Conservation (phyloP, 2,888 invertebrate species). For the Octonoba sinensis region DNA sequence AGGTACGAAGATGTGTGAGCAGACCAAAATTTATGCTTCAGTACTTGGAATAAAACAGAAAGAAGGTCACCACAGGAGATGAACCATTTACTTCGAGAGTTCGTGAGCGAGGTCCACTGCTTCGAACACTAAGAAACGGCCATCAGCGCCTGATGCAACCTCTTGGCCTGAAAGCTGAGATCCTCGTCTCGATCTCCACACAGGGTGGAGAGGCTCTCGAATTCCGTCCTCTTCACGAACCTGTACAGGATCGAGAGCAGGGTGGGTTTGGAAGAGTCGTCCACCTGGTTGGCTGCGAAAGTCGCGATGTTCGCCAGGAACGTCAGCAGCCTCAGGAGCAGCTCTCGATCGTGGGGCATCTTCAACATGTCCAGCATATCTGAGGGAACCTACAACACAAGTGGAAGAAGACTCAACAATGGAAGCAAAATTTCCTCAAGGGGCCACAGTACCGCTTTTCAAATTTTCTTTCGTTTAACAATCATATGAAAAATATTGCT, state of each 20-base stretch:
- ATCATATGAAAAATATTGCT: too few species aligned
- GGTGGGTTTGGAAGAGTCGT: conserved; percentile 68
- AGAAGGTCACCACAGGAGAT: too few species aligned
- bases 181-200: conserved; percentile 53
- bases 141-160: conserved; percentile 45
- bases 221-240: conserved; percentile 36
- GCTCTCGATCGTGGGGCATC: conserved; percentile 71
- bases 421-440: too few species aligned
- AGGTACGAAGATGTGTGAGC: too few species aligned
- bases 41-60: too few species aligned
- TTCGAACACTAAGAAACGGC: conserved; percentile 33
- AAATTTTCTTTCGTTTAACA: too few species aligned
- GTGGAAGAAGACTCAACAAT: too few species aligned
- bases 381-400: conserved; percentile 70
- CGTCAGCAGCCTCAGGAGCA: conserved; percentile 74
- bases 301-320: conserved; percentile 74
- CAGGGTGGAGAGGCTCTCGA: conserved; percentile 35
- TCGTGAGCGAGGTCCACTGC: too few species aligned
- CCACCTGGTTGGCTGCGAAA: conserved; percentile 69
- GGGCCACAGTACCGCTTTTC: too few species aligned
- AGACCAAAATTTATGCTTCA: too few species aligned
- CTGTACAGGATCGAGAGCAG: conserved; percentile 74
- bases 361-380: conserved; percentile 72
- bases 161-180: conserved; percentile 53
- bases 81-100: too few species aligned